Percentiles rank a stretch among this genome's conserved stretches.
Conservation (phyloP, 2,113 vertebrate species). For the Cebidichthys violaceus region DNA sequence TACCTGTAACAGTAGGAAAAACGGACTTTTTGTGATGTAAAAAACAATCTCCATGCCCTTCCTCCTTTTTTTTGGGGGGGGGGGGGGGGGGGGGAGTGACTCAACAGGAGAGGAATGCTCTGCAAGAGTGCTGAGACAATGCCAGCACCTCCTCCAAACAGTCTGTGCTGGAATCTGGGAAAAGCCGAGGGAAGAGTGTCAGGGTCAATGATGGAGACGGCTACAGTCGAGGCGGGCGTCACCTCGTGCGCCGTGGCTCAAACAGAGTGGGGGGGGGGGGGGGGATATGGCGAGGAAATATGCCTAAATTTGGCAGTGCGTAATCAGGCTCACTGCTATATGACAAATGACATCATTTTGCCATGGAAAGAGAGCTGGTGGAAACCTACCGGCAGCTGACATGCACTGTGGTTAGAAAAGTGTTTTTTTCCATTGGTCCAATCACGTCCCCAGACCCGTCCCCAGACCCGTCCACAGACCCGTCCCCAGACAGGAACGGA, state of each 20-base stretch:
- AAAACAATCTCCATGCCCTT: constrained; percentile 30
- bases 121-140: constrained; percentile 43
- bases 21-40: neutral
- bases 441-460: constrained; percentile 76
- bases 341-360: constrained; percentile 75
- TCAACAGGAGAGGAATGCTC: constrained; percentile 69
- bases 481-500: constrained; percentile 73
- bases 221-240: constrained; percentile 37
- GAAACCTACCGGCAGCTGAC: constrained; percentile 75
- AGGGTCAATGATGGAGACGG: constrained; percentile 55
- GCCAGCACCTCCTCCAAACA: constrained; percentile 62
- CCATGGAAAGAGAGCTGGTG: constrained; percentile 73
- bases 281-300: constrained; percentile 3
- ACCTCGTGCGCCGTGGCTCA: constrained; percentile 22
- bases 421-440: constrained; percentile 82
- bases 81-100: constrained; percentile 47
- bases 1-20: constrained; percentile 42
- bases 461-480: too few relatives aligned
- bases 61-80: constrained; percentile 13
- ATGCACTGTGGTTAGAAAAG: constrained; percentile 80
- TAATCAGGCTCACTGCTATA: constrained; percentile 33
- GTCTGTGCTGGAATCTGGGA: constrained; percentile 58
- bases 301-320: constrained; percentile 46
- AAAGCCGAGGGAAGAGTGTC: constrained; percentile 39
- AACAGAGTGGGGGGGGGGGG: neutral